Percentiles rank a stretch among this genome's conserved stretches.
phyloP scores from a whole-genome alignment of 2,113 vertebrate species.

The Aspidoscelis tigris region DNA sequence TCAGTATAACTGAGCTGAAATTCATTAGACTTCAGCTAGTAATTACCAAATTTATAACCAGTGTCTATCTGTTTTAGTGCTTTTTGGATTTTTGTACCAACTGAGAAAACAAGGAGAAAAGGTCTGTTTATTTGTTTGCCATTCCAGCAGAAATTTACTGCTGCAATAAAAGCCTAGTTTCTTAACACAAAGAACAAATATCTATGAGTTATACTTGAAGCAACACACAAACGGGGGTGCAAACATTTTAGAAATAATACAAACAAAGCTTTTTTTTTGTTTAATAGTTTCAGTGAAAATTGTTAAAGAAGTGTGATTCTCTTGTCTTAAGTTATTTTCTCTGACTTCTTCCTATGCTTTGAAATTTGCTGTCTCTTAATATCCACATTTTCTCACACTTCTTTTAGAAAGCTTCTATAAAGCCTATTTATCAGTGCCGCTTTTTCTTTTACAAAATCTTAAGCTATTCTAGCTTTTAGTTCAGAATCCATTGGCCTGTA shows the following conservation, averaged over 20 bases:
- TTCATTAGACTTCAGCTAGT: conserved; percentile 49
- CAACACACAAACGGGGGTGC: conserved; percentile 14
- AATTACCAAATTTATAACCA: conserved; percentile 60
- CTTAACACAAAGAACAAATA: conserved; percentile 60
- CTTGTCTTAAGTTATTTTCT: not conserved
- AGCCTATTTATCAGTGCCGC: not conserved
- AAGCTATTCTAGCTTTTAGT: not conserved
- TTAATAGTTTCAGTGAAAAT: conserved; percentile 36
- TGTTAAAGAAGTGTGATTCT: conserved; percentile 12
- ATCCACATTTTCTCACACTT: not conserved
- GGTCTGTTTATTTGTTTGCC: conserved; percentile 33
- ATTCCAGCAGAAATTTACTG: conserved; percentile 65
- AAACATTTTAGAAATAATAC: conserved; percentile 39
- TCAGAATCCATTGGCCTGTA: not conserved
- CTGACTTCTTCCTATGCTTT: not conserved
- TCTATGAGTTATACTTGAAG: conserved; percentile 51
- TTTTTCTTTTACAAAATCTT: not conserved
- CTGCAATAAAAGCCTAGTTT: conserved; percentile 61
- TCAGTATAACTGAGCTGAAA: conserved; percentile 46
- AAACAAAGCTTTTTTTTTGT: conserved; percentile 17
- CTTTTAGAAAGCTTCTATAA: not conserved
- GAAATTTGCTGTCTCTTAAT: not conserved
- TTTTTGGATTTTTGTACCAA: conserved; percentile 39
- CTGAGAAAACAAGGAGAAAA: conserved; percentile 45
- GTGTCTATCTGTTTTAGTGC: conserved; percentile 57